A percentile compares a stretch with the other conserved stretches of the same genome.
phyloP scores from a whole-genome alignment of 1,140 invertebrate genomes.

The Leptinotarsa undecemlineata region DNA sequence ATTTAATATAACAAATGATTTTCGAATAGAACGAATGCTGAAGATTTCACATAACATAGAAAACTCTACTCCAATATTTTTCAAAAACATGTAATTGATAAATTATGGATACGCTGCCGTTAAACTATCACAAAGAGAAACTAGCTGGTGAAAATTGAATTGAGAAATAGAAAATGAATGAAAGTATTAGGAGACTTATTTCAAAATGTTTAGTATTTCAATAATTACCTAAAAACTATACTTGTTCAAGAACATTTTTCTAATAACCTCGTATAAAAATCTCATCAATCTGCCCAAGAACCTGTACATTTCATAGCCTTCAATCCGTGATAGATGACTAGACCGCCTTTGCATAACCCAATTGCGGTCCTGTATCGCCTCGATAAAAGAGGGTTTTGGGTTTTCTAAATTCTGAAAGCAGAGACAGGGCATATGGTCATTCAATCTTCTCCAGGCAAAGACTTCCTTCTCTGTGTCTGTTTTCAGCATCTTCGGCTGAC shows the following conservation, averaged over 20 bases:
- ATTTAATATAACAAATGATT: no score
- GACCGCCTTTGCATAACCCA: constrained; percentile 31
- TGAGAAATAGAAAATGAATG: no score
- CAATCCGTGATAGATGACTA: constrained; percentile 27
- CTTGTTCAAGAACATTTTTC: not conserved
- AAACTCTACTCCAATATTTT: no score
- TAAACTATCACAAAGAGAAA: no score
- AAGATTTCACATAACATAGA: no score
- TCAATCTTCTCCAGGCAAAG: constrained; percentile 23
- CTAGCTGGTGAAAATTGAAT: no score
- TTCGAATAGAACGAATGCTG: no score
- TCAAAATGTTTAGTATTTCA: no score
- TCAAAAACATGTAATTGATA: no score
- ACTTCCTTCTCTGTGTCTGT: not conserved
- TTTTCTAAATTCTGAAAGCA: not conserved
- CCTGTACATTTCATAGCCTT: not conserved
- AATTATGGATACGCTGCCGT: no score
- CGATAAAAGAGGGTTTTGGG: constrained; percentile 22
- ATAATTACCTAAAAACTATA: no score
- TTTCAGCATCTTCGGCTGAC: constrained; percentile 18
- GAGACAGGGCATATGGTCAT: constrained; percentile 15
- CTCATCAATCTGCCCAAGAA: not conserved
- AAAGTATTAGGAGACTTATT: no score
- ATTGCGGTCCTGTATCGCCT: constrained; percentile 29
- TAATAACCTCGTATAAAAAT: not conserved